phyloP scores from a whole-genome alignment of 2,888 invertebrate species.

The Orthosia incerta region DNA sequence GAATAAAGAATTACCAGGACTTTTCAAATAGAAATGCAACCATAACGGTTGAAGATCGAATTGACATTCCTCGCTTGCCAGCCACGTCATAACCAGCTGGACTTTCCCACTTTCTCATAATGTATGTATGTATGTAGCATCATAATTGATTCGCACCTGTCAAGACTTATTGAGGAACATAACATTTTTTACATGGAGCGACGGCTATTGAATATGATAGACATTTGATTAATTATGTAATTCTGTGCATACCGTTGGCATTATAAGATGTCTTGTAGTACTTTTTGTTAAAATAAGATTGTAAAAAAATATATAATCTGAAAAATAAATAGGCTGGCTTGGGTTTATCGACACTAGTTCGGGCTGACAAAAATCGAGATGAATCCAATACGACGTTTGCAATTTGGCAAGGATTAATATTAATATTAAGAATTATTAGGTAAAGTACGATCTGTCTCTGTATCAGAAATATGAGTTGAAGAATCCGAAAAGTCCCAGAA shows the following conservation, averaged over 20 bases:
- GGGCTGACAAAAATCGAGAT: neutral
- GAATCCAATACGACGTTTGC: neutral
- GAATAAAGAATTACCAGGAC: neutral
- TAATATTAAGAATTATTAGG: too few relatives aligned
- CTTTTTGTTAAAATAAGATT: neutral
- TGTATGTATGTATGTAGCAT: constrained; percentile 10
- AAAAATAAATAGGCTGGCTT: neutral
- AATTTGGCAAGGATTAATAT: too few relatives aligned
- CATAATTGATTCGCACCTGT: constrained; percentile 31
- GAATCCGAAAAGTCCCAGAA: too few relatives aligned
- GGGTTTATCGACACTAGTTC: neutral
- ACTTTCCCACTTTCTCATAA: neutral
- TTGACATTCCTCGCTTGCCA: neutral
- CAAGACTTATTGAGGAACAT: constrained; percentile 17
- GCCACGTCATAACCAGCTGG: neutral
- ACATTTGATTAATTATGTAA: constrained; percentile 36
- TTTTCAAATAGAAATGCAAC: neutral
- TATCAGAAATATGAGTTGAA: too few relatives aligned
- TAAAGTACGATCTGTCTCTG: too few relatives aligned
- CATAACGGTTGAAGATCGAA: neutral
- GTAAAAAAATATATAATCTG: neutral
- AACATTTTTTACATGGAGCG: constrained; percentile 12
- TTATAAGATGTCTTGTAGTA: neutral
- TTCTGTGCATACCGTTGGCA: constrained; percentile 23
- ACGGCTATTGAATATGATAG: constrained; percentile 16